Evolutionary conservation across 2,888 invertebrate species (phyloP).

Genomic region (Tinea semifulvella): DNA sequence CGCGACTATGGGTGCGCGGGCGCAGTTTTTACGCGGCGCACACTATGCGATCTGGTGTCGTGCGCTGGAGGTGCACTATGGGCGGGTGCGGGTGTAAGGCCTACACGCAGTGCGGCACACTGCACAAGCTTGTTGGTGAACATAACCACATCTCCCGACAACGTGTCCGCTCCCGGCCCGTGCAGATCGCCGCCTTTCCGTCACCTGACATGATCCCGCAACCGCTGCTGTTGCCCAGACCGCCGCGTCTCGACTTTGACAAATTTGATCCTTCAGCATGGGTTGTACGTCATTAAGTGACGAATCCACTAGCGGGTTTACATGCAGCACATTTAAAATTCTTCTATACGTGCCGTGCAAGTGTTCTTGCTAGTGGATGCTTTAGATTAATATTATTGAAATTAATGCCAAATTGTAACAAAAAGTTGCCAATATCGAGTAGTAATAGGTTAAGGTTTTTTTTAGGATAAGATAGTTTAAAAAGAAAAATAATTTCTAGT

Average conservation of each 20-base stretch:
- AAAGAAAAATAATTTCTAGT: too few relatives aligned
- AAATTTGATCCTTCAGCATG: conserved; percentile 55
- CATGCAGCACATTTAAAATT: too few relatives aligned
- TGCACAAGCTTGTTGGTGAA: conserved; percentile 56
- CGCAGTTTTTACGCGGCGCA: conserved; percentile 61
- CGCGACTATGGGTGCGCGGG: conserved; percentile 56
- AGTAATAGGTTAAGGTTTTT: too few relatives aligned
- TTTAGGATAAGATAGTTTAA: too few relatives aligned
- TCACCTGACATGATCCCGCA: conserved; percentile 24
- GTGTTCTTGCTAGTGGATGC: too few relatives aligned
- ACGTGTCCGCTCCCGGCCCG: conserved; percentile 19
- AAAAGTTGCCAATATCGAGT: conserved; percentile 6
- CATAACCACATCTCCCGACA: conserved; percentile 49
- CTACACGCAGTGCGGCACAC: conserved; percentile 53
- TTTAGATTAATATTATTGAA: too few relatives aligned
- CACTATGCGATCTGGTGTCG: conserved; percentile 58
- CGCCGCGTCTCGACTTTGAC: conserved; percentile 44
- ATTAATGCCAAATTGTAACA: background rate
- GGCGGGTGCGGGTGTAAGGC: conserved; percentile 60
- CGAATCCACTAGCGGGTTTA: too few relatives aligned
- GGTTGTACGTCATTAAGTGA: conserved; percentile 46
- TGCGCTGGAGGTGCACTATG: conserved; percentile 61
- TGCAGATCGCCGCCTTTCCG: conserved; percentile 13
- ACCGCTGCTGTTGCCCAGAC: conserved; percentile 41
- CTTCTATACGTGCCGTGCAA: too few relatives aligned